Evolutionary conservation across 1,140 invertebrate genomes (phyloP).

Genomic region (Drosophila navojoa): DNA sequence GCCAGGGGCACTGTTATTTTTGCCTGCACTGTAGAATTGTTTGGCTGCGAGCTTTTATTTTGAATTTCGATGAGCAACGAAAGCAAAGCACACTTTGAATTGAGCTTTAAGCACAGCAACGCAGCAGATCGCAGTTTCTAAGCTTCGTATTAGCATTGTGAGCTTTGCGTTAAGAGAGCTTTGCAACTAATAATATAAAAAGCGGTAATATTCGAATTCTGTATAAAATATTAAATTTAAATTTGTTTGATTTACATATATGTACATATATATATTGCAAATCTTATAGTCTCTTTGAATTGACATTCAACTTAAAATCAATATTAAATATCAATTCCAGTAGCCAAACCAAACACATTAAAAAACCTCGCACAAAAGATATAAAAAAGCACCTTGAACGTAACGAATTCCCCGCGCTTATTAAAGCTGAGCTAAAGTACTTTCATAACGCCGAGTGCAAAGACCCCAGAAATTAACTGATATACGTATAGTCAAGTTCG

Average conservation of each 20-base stretch:
- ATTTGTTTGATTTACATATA: no score
- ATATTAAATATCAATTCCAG: not conserved
- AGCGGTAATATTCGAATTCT: no score
- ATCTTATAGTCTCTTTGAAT: no score
- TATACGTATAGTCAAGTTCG: not conserved
- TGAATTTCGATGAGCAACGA: not conserved
- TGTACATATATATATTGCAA: no score
- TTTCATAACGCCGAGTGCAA: slow-evolving; percentile 34
- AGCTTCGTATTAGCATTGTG: not conserved
- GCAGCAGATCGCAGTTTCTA: slow-evolving; percentile 21
- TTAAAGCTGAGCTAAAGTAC: slow-evolving; percentile 16
- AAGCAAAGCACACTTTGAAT: slow-evolving; percentile 6
- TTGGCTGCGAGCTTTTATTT: slow-evolving; percentile 22
- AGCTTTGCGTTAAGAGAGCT: no score
- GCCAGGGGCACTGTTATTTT: slow-evolving; percentile 17
- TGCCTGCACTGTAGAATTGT: slow-evolving; percentile 18
- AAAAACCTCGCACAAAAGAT: slow-evolving; percentile 10
- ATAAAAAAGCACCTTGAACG: slow-evolving; percentile 37
- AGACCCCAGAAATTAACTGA: slow-evolving; percentile 20
- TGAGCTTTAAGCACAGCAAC: not conserved
- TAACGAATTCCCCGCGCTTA: slow-evolving; percentile 18
- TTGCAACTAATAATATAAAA: no score
- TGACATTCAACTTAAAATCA: no score
- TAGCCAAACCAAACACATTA: not conserved
- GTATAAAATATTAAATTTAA: no score